These are phyloP conservation scores for Yoshiicerus persimilis DNA, from an alignment of 1,140 invertebrate species.

Conservation along the genomic window DNA sequence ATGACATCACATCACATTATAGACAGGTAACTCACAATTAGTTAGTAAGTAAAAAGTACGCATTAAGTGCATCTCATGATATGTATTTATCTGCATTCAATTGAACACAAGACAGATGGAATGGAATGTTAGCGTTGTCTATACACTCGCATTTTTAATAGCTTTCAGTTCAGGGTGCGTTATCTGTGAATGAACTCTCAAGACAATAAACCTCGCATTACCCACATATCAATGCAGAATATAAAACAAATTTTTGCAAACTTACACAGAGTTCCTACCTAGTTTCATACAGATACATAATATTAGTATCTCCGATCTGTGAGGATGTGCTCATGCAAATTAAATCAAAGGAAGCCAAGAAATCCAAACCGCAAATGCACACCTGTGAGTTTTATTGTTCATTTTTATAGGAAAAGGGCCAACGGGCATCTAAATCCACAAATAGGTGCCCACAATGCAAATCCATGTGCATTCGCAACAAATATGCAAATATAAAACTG, in stretches of 20 bases:
- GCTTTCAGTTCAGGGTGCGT: constrained; percentile 5
- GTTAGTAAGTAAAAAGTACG: neutral
- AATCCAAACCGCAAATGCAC: neutral
- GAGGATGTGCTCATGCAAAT: neutral
- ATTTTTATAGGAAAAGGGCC: neutral
- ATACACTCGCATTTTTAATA: neutral
- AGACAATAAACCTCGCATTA: constrained; percentile 19
- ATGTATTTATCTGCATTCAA: neutral
- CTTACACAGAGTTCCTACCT: neutral
- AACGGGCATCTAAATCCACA: neutral
- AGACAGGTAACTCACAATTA: neutral
- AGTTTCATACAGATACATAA: neutral
- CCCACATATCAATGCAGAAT: neutral
- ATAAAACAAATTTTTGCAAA: neutral
- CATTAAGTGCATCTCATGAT: neutral
- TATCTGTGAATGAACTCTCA: constrained; percentile 19
- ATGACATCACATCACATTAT: neutral
- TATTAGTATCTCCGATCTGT: neutral
- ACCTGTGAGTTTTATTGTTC: neutral
- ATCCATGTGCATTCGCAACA: neutral
- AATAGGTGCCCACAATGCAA: neutral
- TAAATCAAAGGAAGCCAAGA: constrained; percentile 4
- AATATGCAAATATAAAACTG: neutral
- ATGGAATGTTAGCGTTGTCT: neutral
- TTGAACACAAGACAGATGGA: neutral